phyloP scores from a whole-genome alignment of 2,797 vertebrate genomes.

The Zenarchopterus dispar region DNA sequence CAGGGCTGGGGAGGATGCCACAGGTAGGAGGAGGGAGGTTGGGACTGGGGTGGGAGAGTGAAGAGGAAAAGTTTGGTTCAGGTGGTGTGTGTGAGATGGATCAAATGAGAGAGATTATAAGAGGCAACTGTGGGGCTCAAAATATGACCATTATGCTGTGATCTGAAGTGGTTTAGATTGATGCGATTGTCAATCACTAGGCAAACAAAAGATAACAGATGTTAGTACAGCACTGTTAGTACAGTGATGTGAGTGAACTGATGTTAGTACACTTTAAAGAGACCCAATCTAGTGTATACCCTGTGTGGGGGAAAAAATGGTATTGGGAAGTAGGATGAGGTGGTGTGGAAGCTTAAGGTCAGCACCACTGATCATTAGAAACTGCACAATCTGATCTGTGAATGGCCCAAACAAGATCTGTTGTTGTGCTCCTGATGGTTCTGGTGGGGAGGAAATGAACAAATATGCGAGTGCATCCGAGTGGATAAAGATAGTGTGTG shows the following conservation, averaged over 20 bases:
- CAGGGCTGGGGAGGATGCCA: conserved; percentile 93
- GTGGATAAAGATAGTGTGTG: conserved; percentile 10
- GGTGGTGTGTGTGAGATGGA: conserved; percentile 12
- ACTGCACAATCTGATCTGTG: conserved; percentile 74
- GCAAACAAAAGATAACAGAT: conserved; percentile 20
- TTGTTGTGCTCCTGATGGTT: conserved; percentile 64
- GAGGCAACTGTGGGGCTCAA: conserved; percentile 17
- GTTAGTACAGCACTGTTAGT: background rate
- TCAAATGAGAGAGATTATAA: conserved; percentile 3
- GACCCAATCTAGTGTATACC: conserved; percentile 36
- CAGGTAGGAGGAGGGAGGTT: conserved; percentile 84
- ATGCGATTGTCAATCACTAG: no score
- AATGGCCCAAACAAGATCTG: conserved; percentile 70
- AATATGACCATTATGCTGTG: conserved; percentile 17
- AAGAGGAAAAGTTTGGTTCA: conserved; percentile 30
- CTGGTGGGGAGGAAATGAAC: conserved; percentile 44
- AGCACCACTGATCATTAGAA: conserved; percentile 65
- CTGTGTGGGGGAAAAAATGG: conserved; percentile 40
- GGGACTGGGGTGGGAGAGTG: conserved; percentile 38
- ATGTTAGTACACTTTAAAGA: conserved; percentile 37
- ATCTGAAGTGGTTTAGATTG: conserved; percentile 16
- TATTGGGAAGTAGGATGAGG: conserved; percentile 54
- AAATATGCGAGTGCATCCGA: conserved; percentile 38
- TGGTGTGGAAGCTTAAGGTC: conserved; percentile 68
- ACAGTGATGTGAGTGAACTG: no score